Conservation (phyloP, 2,888 invertebrate species). For the Leptothorax acervorum region DNA sequence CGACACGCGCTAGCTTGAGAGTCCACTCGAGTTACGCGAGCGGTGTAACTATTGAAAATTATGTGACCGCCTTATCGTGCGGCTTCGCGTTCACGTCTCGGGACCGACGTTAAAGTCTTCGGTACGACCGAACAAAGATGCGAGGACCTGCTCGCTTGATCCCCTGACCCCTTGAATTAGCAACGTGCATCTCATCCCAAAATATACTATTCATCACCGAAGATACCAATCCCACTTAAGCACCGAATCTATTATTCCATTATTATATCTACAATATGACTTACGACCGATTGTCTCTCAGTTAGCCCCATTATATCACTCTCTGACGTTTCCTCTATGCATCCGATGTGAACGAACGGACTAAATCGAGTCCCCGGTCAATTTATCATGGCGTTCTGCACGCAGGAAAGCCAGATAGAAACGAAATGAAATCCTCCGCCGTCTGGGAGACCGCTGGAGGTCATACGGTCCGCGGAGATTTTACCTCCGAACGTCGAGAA, state of each 20-base stretch:
- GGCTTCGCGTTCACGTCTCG: constrained; percentile 20
- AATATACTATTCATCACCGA: neutral
- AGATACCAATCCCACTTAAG: neutral
- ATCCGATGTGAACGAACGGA: neutral
- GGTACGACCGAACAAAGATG: neutral
- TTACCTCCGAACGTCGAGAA: constrained; percentile 1
- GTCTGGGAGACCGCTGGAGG: neutral
- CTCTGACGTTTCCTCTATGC: neutral
- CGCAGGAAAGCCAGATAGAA: constrained; percentile 37
- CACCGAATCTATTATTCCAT: neutral
- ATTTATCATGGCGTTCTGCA: constrained; percentile 40
- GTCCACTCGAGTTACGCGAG: constrained; percentile 43
- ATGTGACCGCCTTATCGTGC: constrained; percentile 62
- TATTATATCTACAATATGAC: neutral
- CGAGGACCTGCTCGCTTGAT: neutral
- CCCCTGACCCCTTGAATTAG: neutral
- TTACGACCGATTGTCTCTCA: neutral
- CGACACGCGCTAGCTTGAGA: constrained; percentile 31
- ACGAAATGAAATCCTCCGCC: constrained; percentile 28
- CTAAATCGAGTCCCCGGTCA: constrained; percentile 32
- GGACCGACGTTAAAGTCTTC: constrained; percentile 9
- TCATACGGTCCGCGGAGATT: constrained; percentile 24
- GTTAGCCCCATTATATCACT: constrained; percentile 4
- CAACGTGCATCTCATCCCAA: neutral
- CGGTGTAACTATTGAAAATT: constrained; percentile 73